Base-by-base conservation (phyloP, 2,797 vertebrate genomes). In the Jordanella pulchra region DNA sequence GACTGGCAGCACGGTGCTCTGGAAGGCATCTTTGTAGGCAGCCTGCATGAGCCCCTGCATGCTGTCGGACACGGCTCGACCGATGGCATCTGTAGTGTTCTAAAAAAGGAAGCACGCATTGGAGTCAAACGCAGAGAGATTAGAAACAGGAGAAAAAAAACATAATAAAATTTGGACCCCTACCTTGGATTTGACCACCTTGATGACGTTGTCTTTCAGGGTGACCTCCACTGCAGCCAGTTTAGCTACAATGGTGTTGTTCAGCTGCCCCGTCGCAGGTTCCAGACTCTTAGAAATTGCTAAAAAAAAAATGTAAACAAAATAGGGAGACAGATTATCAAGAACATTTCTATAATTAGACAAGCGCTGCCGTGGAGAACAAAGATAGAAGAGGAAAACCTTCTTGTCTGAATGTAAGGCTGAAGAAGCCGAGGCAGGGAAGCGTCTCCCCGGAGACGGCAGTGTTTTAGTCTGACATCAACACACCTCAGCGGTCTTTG, bases 121-220 rank as follows among this genome's bases (percentile, higher is more conserved):
- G n/a, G 13, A 13, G 9, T 12, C 23, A 54, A 54, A 0, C 10
- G 1, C 27, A 0, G 25, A 17, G 10, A 9, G 7, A 63, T 1
- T 25, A 66, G 4, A 17, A 10, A 17, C 17, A 10, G 15, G 4
- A 56, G 11, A 45, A 1, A 7, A n/a, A 27, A n/a, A 50, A 54
- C 18, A 47, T 7, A 32, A 30, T 7, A 32, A 21, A 4, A 0
- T 18, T n/a, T 27, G 18, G 35, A 9, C 7, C 14, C 89, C 88
- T 80, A 99, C 98, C 96, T 99, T 99, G 44, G 98, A 98, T 87
- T 99, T 99, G 73, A 97, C 95, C 69, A 99, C 94, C 81, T 99
- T 99, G 81, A 89, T 93, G 65, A 99, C 94, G 32, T 94, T 99
- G 75, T 99, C 98, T 76, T 98, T 99, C 81, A 99, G 87, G 0